A percentile compares a stretch with the other conserved stretches of the same genome.
phyloP scores from a whole-genome alignment of 2,797 vertebrate genomes.

The Cetoscarus ocellatus region DNA sequence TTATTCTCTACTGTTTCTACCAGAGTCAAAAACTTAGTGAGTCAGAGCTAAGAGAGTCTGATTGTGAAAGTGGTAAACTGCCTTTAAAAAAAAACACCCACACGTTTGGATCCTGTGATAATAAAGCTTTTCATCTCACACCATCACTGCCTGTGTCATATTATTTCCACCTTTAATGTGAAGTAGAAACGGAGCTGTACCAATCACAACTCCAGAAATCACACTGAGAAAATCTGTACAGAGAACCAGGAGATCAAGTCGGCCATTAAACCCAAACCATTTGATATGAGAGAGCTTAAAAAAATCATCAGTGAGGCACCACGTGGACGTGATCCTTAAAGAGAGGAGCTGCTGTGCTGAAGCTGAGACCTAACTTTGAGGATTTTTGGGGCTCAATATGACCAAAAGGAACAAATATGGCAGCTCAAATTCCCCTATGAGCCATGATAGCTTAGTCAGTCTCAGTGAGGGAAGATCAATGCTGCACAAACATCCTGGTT shows the following conservation, averaged over 20 bases:
- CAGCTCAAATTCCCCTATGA: too few relatives aligned
- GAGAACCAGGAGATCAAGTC: conserved; percentile 37
- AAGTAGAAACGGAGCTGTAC: conserved; percentile 31
- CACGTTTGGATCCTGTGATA: conserved; percentile 13
- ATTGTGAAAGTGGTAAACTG: conserved; percentile 6
- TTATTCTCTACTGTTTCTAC: conserved; percentile 10
- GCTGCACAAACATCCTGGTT: too few relatives aligned
- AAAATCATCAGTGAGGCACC: conserved; percentile 12
- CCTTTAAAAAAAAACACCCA: conserved; percentile 5
- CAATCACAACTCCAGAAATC: conserved; percentile 29
- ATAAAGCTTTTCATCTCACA: conserved; percentile 35
- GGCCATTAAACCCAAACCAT: conserved; percentile 6
- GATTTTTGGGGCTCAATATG: not conserved
- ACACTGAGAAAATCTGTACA: conserved; percentile 58
- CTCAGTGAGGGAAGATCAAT: too few relatives aligned
- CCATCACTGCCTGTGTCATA: conserved; percentile 16
- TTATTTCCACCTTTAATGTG: conserved; percentile 14
- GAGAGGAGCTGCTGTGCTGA: not conserved
- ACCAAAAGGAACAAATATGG: not conserved
- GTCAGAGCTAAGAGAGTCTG: conserved; percentile 8
- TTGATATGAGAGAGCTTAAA: conserved; percentile 32
- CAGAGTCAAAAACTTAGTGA: conserved; percentile 14
- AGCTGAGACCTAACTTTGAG: not conserved
- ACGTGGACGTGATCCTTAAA: not conserved
- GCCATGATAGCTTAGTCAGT: too few relatives aligned